phyloP scores from a whole-genome alignment of 2,113 vertebrate genomes.

The Lycocorax pyrrhopterus region DNA sequence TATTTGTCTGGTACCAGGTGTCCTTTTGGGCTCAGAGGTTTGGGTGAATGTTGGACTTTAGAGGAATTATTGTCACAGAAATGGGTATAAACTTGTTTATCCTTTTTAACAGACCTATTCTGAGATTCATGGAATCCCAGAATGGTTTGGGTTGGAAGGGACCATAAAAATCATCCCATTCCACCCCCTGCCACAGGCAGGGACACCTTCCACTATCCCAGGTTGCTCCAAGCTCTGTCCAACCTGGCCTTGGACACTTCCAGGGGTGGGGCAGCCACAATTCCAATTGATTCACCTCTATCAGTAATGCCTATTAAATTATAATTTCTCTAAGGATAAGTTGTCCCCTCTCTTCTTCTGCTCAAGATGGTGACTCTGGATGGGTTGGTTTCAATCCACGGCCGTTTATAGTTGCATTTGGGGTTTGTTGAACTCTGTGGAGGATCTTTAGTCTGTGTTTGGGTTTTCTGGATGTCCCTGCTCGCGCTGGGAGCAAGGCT shows the following conservation, averaged over 20 bases:
- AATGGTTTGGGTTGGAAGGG: background rate
- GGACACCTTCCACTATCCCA: background rate
- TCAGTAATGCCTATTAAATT: background rate
- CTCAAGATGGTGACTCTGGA: background rate
- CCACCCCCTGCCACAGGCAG: background rate
- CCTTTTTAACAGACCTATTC: background rate
- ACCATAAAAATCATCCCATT: background rate
- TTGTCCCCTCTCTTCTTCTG: background rate
- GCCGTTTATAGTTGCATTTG: background rate
- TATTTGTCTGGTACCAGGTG: background rate
- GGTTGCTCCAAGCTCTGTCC: fast-evolving
- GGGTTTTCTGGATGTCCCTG: background rate
- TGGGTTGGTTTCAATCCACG: background rate
- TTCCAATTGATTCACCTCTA: background rate
- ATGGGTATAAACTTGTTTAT: fast-evolving
- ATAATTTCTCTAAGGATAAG: background rate
- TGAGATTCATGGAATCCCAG: background rate
- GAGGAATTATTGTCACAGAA: background rate
- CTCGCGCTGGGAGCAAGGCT: fast-evolving
- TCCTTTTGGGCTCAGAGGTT: background rate
- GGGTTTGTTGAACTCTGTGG: fast-evolving
- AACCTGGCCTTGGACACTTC: background rate
- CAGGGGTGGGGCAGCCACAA: background rate
- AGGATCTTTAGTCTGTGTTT: fast-evolving
- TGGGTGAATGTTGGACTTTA: background rate